phyloP scores from a whole-genome alignment of 2,113 vertebrate genomes.

The Willisornis vidua region DNA sequence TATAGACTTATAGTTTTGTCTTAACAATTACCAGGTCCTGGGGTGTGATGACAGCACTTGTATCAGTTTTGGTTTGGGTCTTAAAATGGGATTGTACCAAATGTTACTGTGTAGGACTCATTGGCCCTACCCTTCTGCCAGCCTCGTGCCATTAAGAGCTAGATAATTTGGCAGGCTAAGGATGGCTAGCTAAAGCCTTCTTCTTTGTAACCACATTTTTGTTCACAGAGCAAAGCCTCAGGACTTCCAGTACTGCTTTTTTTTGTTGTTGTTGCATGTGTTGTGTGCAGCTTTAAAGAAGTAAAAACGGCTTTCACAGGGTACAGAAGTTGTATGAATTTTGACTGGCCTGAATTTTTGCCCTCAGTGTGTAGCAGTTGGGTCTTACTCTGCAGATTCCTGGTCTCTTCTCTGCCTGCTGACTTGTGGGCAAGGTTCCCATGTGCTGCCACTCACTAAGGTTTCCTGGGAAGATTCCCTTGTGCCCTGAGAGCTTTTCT shows the following conservation, averaged over 20 bases:
- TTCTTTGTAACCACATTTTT: background rate
- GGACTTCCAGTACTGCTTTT: background rate
- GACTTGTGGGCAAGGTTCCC: background rate
- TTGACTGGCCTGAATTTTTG: background rate
- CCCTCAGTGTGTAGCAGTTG: background rate
- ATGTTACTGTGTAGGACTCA: background rate
- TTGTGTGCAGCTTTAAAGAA: background rate
- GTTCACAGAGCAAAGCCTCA: background rate
- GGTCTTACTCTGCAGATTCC: background rate
- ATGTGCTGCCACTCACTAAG: background rate
- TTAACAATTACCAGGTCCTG: background rate
- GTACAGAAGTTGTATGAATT: background rate
- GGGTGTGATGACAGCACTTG: background rate
- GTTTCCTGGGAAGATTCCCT: background rate
- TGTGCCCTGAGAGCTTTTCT: background rate
- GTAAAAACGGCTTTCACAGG: fast-evolving
- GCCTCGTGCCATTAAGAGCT: fast-evolving
- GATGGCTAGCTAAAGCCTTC: background rate
- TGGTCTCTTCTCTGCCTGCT: background rate
- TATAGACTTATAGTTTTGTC: background rate
- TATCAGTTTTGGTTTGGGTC: background rate
- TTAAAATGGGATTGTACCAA: background rate
- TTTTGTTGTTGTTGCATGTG: background rate
- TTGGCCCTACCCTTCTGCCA: background rate
- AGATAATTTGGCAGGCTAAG: background rate